Evolutionary conservation across 1,140 invertebrate species (phyloP), one percentile per base, ranked within the genome.

Genomic region (Calosoma granatense): DNA sequence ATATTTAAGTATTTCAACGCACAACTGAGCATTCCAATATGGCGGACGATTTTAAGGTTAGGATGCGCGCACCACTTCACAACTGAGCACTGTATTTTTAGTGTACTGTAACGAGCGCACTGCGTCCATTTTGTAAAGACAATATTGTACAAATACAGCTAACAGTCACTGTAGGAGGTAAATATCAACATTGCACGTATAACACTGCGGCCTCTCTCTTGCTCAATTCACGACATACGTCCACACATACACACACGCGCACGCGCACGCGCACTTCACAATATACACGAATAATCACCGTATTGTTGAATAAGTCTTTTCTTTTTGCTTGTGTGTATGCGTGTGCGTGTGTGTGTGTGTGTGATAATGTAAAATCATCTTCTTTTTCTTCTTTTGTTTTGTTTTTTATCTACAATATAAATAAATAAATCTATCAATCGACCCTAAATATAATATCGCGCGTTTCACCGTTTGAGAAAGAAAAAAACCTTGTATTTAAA

Each of bases 391-490:
- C 19, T n/a, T 20, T 47, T 56, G 12, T 20, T 56, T 15, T 52
- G 17, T 51, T 56, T 47, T 47, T 55, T 70, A 67, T 69, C 67
- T 69, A 70, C 67, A 69, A 64, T 64, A 65, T 65, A 64, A 69
- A 67, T 67, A 69, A 69, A 68, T 68, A 67, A 68, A 69, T 47
- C 61, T 65, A 66, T 67, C 58, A 62, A 60, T 62, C 60, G 60
- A 62, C 60, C n/a, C 60, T 47, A 47, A 47, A 47, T 47, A 47
- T 47, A 47, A 47, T 47, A 47, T 47, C 41, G 41, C 41, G 41
- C 15, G n/a, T n/a, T 47, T 47, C 41, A 47, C 41, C 41, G 41
- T 47, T 36, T 47, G 17, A 47, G 17, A 47, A 6, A n/a, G n/a
- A n/a, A n/a, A n/a, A n/a, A n/a, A n/a, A n/a, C n/a, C n/a, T 47